Evolutionary conservation across 1,140 invertebrate species (phyloP).

Genomic region (Psix sp.): DNA sequence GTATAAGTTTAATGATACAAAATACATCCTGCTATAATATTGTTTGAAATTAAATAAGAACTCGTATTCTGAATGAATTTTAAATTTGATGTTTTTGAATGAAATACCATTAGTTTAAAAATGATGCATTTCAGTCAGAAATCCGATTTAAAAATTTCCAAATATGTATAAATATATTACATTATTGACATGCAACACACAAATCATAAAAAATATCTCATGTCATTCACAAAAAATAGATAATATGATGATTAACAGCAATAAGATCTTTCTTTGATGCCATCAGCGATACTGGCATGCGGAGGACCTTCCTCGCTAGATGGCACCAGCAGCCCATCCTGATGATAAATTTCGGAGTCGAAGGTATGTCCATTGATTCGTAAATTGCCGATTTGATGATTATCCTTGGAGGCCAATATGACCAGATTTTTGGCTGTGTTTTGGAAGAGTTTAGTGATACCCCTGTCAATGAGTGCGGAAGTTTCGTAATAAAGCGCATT

Average conservation of each 20-base stretch:
- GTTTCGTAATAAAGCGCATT: conserved; percentile 90
- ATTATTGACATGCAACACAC: no score
- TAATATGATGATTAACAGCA: conserved; percentile 78
- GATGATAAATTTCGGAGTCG: conserved; percentile 77
- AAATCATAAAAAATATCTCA: no score
- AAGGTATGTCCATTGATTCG: conserved; percentile 77
- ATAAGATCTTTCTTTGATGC: conserved; percentile 77
- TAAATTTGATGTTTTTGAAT: no score
- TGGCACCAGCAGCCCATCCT: conserved; percentile 69
- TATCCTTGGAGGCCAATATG: conserved; percentile 67
- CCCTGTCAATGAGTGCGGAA: conserved; percentile 87
- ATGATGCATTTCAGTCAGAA: no score
- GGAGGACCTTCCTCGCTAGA: conserved; percentile 64
- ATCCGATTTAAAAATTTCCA: no score
- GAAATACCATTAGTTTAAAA: no score
- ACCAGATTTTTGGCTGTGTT: conserved; percentile 80
- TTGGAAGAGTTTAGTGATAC: conserved; percentile 83
- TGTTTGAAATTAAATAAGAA: no score
- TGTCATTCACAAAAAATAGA: no score
- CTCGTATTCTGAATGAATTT: no score
- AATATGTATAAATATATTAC: no score
- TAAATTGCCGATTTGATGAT: conserved; percentile 64
- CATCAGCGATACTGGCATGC: conserved; percentile 79
- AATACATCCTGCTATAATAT: no score
- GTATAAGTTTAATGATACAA: no score